These are phyloP conservation scores for Ailuropoda melanoleuca DNA, from an alignment of 2,113 vertebrate species.

Conservation along the genomic window DNA sequence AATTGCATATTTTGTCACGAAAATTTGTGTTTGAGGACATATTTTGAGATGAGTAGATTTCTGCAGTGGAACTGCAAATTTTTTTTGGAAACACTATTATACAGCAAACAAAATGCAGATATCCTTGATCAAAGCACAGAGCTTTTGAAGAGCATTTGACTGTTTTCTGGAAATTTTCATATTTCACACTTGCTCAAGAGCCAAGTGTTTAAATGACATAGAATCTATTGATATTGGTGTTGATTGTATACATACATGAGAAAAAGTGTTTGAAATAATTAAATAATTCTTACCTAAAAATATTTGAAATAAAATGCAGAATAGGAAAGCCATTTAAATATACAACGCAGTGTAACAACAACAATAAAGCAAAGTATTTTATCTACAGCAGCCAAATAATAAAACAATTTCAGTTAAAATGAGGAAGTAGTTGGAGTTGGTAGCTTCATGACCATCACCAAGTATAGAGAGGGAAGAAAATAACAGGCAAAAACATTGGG, in stretches of 20 bases:
- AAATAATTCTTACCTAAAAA: background rate
- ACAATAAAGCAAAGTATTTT: background rate
- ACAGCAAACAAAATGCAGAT: background rate
- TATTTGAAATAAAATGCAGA: background rate
- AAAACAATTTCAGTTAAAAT: background rate
- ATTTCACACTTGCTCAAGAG: background rate
- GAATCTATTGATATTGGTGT: background rate
- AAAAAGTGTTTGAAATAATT: background rate
- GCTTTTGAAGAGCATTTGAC: accelerated
- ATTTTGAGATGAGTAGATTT: background rate
- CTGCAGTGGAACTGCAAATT: background rate
- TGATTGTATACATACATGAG: background rate
- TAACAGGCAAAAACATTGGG: background rate
- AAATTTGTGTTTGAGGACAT: background rate
- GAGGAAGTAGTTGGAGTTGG: background rate
- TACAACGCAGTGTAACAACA: background rate
- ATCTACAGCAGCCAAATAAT: background rate
- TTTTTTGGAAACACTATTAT: background rate
- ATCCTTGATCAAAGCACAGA: background rate
- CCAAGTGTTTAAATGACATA: background rate
- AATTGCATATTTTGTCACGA: background rate
- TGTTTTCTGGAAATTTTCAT: background rate
- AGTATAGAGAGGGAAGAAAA: background rate
- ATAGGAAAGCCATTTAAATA: background rate
- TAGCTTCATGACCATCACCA: background rate